Base-by-base conservation (phyloP, 2,888 invertebrate genomes). In the Xestia c-nigrum region DNA sequence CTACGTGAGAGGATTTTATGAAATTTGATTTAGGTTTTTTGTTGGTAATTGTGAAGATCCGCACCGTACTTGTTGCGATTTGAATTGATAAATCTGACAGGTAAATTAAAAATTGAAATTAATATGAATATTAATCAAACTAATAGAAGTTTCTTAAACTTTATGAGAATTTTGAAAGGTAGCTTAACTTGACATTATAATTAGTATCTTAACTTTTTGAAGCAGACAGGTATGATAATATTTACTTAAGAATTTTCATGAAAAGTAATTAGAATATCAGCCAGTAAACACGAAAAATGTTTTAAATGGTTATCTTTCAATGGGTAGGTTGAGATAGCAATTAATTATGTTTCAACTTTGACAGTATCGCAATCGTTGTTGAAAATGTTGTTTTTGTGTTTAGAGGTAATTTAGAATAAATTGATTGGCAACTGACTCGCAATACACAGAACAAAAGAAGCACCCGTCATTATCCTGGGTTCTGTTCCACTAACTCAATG, bases 171-270 rank as follows among this genome's bases (percentile, higher is more conserved):
- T 63, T 72, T 19, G 38, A 52, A 61, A 66, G 66, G 46, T 47
- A 70, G 38, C 64, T 65, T 59, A 78, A 78, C 55, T 64, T 83
- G 57, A 83, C 38, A 79, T 57, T 7, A 21, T 77, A 78, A 76
- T 79, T 83, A 82, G 47, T 76, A 50, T 43, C 19, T 59, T 38
- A 55, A 79, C 47, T 68, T 76, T 24, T 55, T 12, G 50, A 55
- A 67, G 63, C 21, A 77, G 55, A 78, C 63, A 63, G 61, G 47
- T 64, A 64, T 57, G 47, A 57, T 57, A 38, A 64, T 64, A 83
- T 78, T 68, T 68, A 77, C 55, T 67, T 68, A 61, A 38, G 19
- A 83, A 77, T 67, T 55, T 63, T 57, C 47, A 50, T 63, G n/a
- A 24, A 76, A 82, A 67, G 7, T 63, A 38, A 83, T 67, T 47